phyloP scores from a whole-genome alignment of 2,113 vertebrate genomes.

The Gymnobelideus leadbeateri region DNA sequence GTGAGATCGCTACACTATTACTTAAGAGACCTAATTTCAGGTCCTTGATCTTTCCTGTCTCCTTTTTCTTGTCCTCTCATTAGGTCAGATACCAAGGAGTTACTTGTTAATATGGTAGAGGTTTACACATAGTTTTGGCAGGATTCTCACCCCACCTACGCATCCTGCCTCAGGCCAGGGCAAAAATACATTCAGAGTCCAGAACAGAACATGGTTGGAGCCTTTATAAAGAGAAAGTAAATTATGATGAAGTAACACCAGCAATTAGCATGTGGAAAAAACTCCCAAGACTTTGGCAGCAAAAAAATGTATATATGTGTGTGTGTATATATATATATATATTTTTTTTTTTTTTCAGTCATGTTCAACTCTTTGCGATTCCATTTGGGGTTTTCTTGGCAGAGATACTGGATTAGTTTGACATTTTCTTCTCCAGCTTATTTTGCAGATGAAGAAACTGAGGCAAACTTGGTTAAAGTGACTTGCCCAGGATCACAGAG shows the following conservation, averaged over 20 bases:
- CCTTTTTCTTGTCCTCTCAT: background rate
- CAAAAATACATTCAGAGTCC: background rate
- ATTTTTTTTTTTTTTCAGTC: background rate
- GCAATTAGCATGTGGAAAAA: background rate
- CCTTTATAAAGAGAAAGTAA: background rate
- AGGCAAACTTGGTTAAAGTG: background rate
- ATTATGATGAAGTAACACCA: background rate
- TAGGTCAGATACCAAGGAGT: conserved; percentile 23
- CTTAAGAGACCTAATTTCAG: background rate
- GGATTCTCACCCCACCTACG: background rate
- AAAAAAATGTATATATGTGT: background rate
- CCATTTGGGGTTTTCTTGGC: too few relatives aligned
- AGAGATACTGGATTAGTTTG: background rate
- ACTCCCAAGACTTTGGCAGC: background rate
- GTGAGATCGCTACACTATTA: background rate
- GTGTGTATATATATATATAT: too few relatives aligned
- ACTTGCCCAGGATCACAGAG: background rate
- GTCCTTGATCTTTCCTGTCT: background rate
- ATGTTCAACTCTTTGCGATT: too few relatives aligned
- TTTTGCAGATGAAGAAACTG: background rate
- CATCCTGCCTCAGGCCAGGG: background rate
- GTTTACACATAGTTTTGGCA: background rate
- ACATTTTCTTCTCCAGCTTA: background rate
- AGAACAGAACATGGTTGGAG: background rate
- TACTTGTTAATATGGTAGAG: background rate